phyloP scores from a whole-genome alignment of 2,888 invertebrate species.

The Artemia sinica region DNA sequence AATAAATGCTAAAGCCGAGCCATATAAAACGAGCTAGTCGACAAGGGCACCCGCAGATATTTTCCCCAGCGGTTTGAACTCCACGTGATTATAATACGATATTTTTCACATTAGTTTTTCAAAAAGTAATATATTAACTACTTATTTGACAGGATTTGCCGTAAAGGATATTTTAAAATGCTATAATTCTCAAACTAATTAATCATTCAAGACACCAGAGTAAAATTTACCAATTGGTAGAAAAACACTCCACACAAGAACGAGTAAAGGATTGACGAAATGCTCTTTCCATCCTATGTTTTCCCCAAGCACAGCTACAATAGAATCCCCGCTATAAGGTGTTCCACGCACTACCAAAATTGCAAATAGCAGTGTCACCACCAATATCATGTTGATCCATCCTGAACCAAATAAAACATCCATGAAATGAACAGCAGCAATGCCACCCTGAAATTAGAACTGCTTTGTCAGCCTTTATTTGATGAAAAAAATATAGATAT shows the following conservation, averaged over 20 bases:
- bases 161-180: too few relatives aligned
- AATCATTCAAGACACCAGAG: too few relatives aligned
- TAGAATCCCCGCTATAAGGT: slow-evolving; percentile 61
- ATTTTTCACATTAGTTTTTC: too few relatives aligned
- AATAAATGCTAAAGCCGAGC: too few relatives aligned
- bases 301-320: slow-evolving; percentile 42
- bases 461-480: neutral
- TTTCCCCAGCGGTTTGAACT: too few relatives aligned
- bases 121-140: too few relatives aligned
- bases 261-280: slow-evolving; percentile 43
- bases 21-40: too few relatives aligned
- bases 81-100: too few relatives aligned
- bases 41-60: too few relatives aligned
- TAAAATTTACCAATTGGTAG: slow-evolving; percentile 55
- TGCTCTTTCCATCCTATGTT: slow-evolving; percentile 34
- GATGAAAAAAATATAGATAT: too few relatives aligned
- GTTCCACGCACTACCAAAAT: slow-evolving; percentile 69
- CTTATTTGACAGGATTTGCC: too few relatives aligned
- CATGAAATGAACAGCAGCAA: slow-evolving; percentile 61
- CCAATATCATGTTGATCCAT: slow-evolving; percentile 70
- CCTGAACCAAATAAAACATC: slow-evolving; percentile 65
- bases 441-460: slow-evolving; percentile 44
- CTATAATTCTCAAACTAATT: too few relatives aligned
- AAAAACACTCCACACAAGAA: slow-evolving; percentile 73
- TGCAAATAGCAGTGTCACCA: slow-evolving; percentile 56